Percentiles rank a stretch among this genome's conserved stretches.
Evolutionary conservation across 1,140 invertebrate species (phyloP).

Genomic region (Coelopa frigida): DNA sequence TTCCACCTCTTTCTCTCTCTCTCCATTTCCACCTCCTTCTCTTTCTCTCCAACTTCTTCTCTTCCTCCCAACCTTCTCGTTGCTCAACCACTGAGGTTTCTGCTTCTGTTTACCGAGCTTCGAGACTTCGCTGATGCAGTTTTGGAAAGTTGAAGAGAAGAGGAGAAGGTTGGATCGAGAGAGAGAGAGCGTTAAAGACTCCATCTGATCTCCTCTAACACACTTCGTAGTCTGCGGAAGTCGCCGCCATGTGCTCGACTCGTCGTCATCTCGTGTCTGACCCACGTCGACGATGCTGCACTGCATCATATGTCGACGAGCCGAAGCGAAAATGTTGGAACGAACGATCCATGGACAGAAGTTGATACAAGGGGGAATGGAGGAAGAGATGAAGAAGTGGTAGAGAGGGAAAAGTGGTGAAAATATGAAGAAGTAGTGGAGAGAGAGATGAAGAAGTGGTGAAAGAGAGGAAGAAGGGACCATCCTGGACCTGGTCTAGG

Average conservation of each 20-base stretch:
- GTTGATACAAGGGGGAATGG: background rate
- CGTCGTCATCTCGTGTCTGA: background rate
- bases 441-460: background rate
- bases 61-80: no score
- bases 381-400: background rate
- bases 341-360: background rate
- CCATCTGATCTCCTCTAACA: no score
- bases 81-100: no score
- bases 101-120: no score
- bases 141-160: no score
- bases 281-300: background rate
- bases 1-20: background rate
- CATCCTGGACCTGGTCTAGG: no score
- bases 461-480: background rate
- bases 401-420: background rate
- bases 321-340: background rate
- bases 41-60: no score
- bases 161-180: no score
- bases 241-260: no score
- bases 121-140: no score
- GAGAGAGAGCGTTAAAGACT: no score
- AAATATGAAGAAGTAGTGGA: background rate
- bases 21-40: background rate
- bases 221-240: background rate
- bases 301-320: background rate